These are phyloP conservation scores for Cacoxenus indagator DNA, from an alignment of 2,888 invertebrate genomes.

Conservation along the genomic window DNA sequence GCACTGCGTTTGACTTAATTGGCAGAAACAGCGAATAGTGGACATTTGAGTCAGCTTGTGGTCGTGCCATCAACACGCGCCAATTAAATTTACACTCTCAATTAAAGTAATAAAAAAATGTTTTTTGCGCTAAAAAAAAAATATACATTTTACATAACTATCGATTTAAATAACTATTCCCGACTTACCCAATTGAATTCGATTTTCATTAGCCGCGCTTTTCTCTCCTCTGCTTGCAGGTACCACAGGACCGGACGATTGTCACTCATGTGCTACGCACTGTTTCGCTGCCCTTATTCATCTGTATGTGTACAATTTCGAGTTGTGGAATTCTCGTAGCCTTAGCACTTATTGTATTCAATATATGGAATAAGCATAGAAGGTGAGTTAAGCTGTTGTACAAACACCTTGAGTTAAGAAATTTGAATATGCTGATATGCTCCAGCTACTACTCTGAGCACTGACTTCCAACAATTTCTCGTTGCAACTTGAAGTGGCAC, in stretches of 20 bases:
- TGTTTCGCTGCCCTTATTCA: slow-evolving; percentile 90
- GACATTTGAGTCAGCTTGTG: too few species aligned
- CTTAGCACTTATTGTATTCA: slow-evolving; percentile 89
- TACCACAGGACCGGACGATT: slow-evolving; percentile 95
- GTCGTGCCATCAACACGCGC: too few species aligned
- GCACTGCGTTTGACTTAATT: too few species aligned
- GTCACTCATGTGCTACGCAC: slow-evolving; percentile 87
- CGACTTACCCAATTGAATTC: too few species aligned
- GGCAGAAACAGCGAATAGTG: too few species aligned
- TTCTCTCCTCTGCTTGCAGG: slow-evolving; percentile 73
- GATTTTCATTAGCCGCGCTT: not conserved
- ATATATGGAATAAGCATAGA: slow-evolving; percentile 90
- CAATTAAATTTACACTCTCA: too few species aligned
- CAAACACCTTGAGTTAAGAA: not conserved
- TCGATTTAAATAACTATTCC: too few species aligned
- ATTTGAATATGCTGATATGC: not conserved
- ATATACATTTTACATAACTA: too few species aligned
- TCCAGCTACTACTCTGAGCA: not conserved
- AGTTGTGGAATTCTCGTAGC: slow-evolving; percentile 90
- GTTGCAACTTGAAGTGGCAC: slow-evolving; percentile 4
- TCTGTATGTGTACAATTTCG: slow-evolving; percentile 93
- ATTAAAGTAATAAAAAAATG: too few species aligned
- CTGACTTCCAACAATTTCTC: not conserved
- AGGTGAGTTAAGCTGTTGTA: slow-evolving; percentile 83
- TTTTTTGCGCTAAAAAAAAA: too few species aligned